These are phyloP conservation scores for Lateolabrax maculatus DNA, from an alignment of 2,797 vertebrate genomes.

Conservation along the genomic window DNA sequence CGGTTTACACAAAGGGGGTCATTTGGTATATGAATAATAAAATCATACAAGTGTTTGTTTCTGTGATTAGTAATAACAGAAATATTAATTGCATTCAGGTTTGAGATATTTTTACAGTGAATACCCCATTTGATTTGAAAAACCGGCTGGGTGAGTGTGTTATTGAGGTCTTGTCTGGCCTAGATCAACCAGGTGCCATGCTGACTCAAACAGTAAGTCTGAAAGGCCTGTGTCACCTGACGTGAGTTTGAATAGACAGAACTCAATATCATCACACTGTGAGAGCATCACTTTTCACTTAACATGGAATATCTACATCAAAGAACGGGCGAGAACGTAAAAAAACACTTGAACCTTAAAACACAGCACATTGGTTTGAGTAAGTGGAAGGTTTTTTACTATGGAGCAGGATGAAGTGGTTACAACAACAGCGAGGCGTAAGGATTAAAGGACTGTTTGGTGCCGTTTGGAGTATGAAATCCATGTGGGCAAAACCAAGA, in stretches of 20 bases:
- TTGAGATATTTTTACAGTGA: not conserved
- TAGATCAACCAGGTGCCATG: conserved; percentile 17
- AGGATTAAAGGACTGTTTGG: conserved; percentile 31
- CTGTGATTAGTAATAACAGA: not conserved
- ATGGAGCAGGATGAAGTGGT: conserved; percentile 41
- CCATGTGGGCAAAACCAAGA: conserved; percentile 53
- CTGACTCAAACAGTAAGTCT: conserved; percentile 6
- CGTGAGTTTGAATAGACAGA: conserved; percentile 35
- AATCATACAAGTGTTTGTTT: conserved; percentile 9
- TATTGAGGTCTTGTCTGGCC: conserved; percentile 16
- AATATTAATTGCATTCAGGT: not conserved
- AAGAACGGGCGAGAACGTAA: conserved; percentile 4
- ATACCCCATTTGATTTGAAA: not conserved
- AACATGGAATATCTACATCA: conserved; percentile 37
- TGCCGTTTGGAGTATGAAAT: conserved; percentile 35
- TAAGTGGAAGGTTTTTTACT: conserved; percentile 20
- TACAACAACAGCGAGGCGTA: conserved; percentile 45
- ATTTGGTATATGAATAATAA: conserved; percentile 22
- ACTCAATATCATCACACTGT: conserved; percentile 40
- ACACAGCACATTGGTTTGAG: conserved; percentile 11
- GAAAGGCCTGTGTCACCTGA: conserved; percentile 23
- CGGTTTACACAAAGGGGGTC: conserved; percentile 14
- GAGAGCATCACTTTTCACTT: conserved; percentile 12
- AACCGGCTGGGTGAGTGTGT: not conserved
- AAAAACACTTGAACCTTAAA: conserved; percentile 40